Evolutionary conservation across 1,140 invertebrate species (phyloP).

Genomic region (Himalopsyche phryganea): DNA sequence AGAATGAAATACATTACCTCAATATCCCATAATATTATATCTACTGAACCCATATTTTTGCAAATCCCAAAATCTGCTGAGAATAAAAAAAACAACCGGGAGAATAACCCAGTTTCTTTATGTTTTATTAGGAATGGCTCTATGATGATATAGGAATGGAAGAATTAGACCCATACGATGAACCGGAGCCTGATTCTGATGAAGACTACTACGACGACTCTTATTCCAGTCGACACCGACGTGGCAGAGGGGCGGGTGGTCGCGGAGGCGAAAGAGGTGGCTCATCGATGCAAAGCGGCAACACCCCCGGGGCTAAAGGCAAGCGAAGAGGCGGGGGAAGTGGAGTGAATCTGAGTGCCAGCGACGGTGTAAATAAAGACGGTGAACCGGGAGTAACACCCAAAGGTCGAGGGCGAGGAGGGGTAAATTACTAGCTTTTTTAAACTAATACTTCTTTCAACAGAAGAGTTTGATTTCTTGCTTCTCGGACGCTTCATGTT

Average conservation of each 20-base stretch:
- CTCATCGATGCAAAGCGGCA: slow-evolving; percentile 33
- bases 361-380: no score
- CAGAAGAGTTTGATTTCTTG: no score
- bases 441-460: no score
- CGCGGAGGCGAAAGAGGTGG: no score
- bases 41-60: no score
- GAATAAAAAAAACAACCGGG: no score
- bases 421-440: slow-evolving; percentile 40
- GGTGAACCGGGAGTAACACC: slow-evolving; percentile 5
- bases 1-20: no score
- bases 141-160: slow-evolving; percentile 85
- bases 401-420: slow-evolving; percentile 40
- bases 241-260: slow-evolving; percentile 56
- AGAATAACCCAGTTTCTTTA: no score
- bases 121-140: slow-evolving; percentile 67
- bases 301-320: slow-evolving; percentile 38
- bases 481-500: no score
- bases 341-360: no score
- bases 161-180: slow-evolving; percentile 87
- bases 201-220: slow-evolving; percentile 95
- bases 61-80: no score
- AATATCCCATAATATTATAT: no score
- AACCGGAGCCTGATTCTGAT: slow-evolving; percentile 87
- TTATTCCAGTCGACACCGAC: slow-evolving; percentile 70
- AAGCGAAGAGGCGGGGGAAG: slow-evolving; percentile 21